Percentiles rank a stretch among this genome's conserved stretches.
These are phyloP conservation scores for Noctilio leporinus DNA, from an alignment of 2,113 vertebrate species.

Conservation along the genomic window DNA sequence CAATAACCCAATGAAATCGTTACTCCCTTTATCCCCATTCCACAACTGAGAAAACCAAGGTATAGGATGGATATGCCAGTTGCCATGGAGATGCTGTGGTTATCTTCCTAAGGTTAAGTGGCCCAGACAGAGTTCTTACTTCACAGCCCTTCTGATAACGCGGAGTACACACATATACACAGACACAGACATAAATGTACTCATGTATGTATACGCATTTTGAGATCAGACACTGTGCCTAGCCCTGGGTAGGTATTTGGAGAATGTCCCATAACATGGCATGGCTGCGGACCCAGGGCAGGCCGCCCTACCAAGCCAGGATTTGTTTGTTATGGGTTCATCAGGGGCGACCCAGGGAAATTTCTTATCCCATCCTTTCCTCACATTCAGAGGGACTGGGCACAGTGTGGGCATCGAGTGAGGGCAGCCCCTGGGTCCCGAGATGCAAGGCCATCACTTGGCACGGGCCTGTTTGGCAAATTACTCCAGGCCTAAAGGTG, in stretches of 20 bases:
- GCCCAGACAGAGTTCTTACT: not conserved
- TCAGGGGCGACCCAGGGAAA: not conserved
- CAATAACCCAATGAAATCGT: not conserved
- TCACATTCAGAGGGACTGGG: not conserved
- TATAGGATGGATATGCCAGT: not conserved
- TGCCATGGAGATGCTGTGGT: not conserved
- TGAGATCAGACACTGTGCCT: not conserved
- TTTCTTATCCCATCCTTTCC: not conserved
- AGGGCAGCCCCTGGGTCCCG: not conserved
- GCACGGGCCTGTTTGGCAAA: not conserved
- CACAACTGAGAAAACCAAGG: not conserved
- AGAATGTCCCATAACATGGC: not conserved
- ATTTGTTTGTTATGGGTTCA: not conserved
- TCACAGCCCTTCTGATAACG: not conserved
- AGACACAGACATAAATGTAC: rapidly evolving
- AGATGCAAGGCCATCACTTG: not conserved
- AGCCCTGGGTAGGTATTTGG: not conserved
- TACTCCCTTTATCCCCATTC: not conserved
- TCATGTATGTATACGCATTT: not conserved
- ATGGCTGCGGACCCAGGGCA: not conserved
- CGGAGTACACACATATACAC: not conserved
- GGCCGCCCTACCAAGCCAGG: not conserved
- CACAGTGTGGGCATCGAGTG: rapidly evolving
- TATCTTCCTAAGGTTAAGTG: not conserved
- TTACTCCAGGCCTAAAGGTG: conserved; percentile 4